Evolutionary conservation across 2,113 vertebrate species (phyloP).

Genomic region (Anguilla rostrata): DNA sequence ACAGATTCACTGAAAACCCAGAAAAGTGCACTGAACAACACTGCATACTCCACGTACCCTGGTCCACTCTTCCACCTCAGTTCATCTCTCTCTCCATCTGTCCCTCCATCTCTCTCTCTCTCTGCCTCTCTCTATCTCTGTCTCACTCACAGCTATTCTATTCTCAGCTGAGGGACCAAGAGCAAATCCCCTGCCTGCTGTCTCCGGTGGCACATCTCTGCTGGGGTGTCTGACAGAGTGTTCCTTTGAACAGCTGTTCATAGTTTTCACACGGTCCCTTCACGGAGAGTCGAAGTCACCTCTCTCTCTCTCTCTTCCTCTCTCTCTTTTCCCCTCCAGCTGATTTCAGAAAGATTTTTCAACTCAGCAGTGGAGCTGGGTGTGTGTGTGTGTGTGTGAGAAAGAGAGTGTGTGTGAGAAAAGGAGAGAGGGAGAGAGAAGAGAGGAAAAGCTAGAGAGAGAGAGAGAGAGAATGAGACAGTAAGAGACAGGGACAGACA

Average conservation of each 20-base stretch:
- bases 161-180: slow-evolving; percentile 7
- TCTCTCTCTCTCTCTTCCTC: slow-evolving; percentile 28
- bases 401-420: slow-evolving; percentile 1
- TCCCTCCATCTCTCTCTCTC: background rate
- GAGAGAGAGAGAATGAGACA: background rate
- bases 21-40: background rate
- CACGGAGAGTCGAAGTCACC: slow-evolving; percentile 20
- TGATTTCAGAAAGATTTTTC: slow-evolving; percentile 26
- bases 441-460: slow-evolving; percentile 5
- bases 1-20: background rate
- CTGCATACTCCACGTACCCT: background rate
- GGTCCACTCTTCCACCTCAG: background rate
- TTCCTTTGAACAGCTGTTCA: slow-evolving; percentile 29
- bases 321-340: slow-evolving; percentile 25
- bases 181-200: background rate
- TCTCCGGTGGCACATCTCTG: slow-evolving; percentile 13
- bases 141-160: slow-evolving; percentile 10
- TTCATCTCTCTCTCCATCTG: background rate
- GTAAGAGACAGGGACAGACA: background rate
- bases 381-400: background rate
- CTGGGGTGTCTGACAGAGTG: slow-evolving; percentile 21
- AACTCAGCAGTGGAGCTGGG: slow-evolving; percentile 22
- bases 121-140: background rate
- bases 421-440: background rate
- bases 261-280: slow-evolving; percentile 30